A percentile compares a stretch with the other conserved stretches of the same genome.
Conservation (phyloP, 2,797 vertebrate genomes). For the Cyprinella venusta region DNA sequence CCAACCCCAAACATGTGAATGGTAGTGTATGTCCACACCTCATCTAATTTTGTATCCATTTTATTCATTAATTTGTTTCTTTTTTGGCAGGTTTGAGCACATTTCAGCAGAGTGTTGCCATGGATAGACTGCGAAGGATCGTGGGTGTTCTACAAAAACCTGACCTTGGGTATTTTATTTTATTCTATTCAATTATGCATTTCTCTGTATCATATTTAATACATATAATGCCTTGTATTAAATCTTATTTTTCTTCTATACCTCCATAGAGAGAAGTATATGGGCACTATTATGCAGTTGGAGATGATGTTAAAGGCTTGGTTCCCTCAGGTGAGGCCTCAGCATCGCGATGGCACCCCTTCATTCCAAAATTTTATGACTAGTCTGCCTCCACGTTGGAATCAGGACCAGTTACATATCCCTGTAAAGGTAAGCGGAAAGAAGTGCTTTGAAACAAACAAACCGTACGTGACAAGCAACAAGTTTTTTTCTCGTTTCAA, state of each 20-base stretch:
- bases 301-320: slow-evolving; percentile 90
- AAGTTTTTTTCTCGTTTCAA: neutral
- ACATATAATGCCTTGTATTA: neutral
- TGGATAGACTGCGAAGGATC: slow-evolving; percentile 89
- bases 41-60: neutral
- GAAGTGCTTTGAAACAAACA: neutral
- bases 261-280: slow-evolving; percentile 81
- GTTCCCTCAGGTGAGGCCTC: slow-evolving; percentile 80
- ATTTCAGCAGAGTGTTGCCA: slow-evolving; percentile 91
- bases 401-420: slow-evolving; percentile 68
- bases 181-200: neutral
- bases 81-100: slow-evolving; percentile 82
- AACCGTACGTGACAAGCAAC: neutral
- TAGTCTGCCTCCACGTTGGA: slow-evolving; percentile 62
- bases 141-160: slow-evolving; percentile 88
- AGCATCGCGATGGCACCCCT: slow-evolving; percentile 1
- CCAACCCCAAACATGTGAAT: neutral
- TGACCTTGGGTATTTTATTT: slow-evolving; percentile 84
- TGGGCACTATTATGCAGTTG: slow-evolving; percentile 86
- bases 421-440: slow-evolving; percentile 67
- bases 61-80: neutral
- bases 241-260: neutral
- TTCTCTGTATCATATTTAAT: neutral
- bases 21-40: neutral
- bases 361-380: slow-evolving; percentile 50